Conservation (phyloP, 2,797 vertebrate species). For the Mus caroli region DNA sequence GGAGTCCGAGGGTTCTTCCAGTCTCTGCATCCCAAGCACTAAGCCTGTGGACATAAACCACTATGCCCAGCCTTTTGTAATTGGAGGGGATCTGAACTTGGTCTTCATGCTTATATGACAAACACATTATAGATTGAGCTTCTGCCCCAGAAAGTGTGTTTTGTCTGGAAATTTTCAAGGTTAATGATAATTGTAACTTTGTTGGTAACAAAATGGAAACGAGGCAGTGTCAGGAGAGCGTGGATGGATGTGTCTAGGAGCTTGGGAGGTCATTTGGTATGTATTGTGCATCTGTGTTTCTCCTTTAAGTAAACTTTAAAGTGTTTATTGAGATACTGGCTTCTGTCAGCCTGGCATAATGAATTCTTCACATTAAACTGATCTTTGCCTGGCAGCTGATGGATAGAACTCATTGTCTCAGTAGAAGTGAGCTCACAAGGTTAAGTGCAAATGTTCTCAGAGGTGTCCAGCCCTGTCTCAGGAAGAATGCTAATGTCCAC, state of each 20-base stretch:
- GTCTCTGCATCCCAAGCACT: not conserved
- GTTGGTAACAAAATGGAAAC: conserved; percentile 23
- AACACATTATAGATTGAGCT: not conserved
- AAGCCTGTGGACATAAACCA: not conserved
- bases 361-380: conserved; percentile 63
- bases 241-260: not conserved
- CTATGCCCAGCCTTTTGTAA: not conserved
- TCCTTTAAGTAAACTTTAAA: conserved; percentile 63
- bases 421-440: conserved; percentile 67
- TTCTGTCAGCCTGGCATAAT: conserved; percentile 62
- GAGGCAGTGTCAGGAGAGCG: not conserved
- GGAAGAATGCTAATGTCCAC: conserved; percentile 50
- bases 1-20: not conserved
- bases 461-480: conserved; percentile 59
- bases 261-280: not conserved
- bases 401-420: conserved; percentile 52
- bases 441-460: conserved; percentile 69
- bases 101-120: not conserved
- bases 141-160: conserved; percentile 38
- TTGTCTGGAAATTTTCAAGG: conserved; percentile 24
- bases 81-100: not conserved
- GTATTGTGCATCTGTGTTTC: not conserved
- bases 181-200: conserved; percentile 29
- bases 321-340: not conserved
- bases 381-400: not conserved